Conservation (phyloP, 2,797 vertebrate species). For the Pitangus sulphuratus region DNA sequence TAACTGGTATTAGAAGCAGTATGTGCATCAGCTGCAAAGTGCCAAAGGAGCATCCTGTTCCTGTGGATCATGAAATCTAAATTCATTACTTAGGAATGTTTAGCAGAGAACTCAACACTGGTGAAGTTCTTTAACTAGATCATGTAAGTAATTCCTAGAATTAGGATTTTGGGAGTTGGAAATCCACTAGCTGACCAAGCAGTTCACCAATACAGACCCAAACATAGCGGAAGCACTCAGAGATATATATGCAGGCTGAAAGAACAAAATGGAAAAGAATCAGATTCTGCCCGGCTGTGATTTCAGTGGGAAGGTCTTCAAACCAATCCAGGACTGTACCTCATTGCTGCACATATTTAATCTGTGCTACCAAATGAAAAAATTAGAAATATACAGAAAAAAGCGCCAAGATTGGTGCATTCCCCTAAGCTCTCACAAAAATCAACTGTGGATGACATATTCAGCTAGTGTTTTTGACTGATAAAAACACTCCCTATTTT, state of each 20-base stretch:
- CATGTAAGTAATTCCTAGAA: neutral
- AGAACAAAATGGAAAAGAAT: neutral
- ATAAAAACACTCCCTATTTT: neutral
- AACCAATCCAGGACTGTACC: neutral
- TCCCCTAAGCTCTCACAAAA: neutral
- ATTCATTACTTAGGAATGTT: neutral
- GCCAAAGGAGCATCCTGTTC: neutral
- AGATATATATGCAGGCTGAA: neutral
- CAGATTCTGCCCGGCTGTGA: neutral
- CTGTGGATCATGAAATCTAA: neutral
- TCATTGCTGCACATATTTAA: neutral
- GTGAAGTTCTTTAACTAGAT: neutral
- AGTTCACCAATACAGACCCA: neutral
- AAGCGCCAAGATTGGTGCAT: neutral
- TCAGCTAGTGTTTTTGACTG: neutral
- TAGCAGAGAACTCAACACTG: neutral
- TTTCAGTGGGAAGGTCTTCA: neutral
- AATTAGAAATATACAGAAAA: neutral
- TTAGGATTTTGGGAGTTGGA: neutral
- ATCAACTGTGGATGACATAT: neutral
- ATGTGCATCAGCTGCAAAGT: neutral
- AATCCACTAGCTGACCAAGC: neutral
- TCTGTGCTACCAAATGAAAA: neutral
- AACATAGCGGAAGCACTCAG: neutral
- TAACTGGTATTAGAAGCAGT: neutral